A percentile compares a stretch with the other conserved stretches of the same genome.
These are phyloP conservation scores for Otus sunia DNA, from an alignment of 2,113 vertebrate genomes.

Conservation along the genomic window DNA sequence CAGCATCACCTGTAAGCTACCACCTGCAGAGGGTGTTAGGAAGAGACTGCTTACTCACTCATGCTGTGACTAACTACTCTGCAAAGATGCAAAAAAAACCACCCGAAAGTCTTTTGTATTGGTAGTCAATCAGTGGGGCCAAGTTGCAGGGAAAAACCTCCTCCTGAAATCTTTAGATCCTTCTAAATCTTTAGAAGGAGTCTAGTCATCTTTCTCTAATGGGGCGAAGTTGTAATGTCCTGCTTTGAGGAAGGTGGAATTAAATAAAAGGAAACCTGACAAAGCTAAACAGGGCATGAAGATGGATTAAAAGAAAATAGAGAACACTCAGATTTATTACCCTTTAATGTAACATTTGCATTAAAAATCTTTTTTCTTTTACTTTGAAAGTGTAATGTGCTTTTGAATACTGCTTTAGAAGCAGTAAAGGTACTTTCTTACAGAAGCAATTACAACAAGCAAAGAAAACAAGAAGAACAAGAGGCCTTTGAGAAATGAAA, in stretches of 20 bases:
- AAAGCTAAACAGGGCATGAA: neutral
- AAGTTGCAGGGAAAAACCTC: neutral
- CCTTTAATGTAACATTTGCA: neutral
- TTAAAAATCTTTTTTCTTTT: neutral
- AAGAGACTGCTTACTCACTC: neutral
- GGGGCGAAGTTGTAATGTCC: neutral
- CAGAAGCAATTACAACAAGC: neutral
- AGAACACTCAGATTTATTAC: neutral
- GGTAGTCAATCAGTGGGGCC: neutral
- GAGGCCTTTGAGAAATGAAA: neutral
- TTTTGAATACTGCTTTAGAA: neutral
- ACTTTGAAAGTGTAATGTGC: neutral
- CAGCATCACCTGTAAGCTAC: neutral
- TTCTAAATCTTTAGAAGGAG: no score
- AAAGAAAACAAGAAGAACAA: neutral
- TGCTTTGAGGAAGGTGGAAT: neutral
- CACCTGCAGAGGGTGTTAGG: fast-evolving
- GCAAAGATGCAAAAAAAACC: neutral
- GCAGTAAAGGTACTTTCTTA: neutral
- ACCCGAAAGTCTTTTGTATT: neutral
- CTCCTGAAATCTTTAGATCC: neutral
- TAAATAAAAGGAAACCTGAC: neutral
- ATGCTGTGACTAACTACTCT: neutral
- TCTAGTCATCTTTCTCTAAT: neutral
- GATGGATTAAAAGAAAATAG: neutral